Evolutionary conservation across 2,797 vertebrate genomes (phyloP), one percentile per base, ranked within the genome.

Genomic region (Melanotaenia boesemani): DNA sequence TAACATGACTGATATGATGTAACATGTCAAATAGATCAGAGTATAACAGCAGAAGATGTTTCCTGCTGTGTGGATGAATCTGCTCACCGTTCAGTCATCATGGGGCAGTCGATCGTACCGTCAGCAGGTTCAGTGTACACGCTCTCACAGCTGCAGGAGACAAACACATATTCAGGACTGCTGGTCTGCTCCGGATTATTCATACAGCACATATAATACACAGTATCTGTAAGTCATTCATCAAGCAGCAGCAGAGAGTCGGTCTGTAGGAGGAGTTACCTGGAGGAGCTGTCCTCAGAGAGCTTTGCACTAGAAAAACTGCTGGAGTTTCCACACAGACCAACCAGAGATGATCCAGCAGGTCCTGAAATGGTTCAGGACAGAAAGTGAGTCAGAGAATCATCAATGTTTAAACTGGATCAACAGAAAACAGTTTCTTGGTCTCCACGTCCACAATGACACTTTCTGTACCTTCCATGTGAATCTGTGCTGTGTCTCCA

Each of bases 91-190:
- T 58, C 16, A n/a, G 56, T 54, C 0, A 12, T 5, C 10, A 0
- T 6, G 12, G 1, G 28, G 56, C 67, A 78, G 60, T 75, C 4
- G 44, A 75, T 59, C 0, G 15, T 7, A 1, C 1, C 18, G 64
- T 75, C 65, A 26, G 2, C 30, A 5, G 13, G 0, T 0, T 81
- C 72, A 0, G 0, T 22, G 56, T 77, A 6, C 60, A 5, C 15
- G 0, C 0, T 8, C 2, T 75, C 41, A 72, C 82, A 81, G 50
- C 82, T 84, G 58, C 16, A 50, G 64, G 54, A 22, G 34, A 71
- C 36, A 77, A 16, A 79, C 55, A 30, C 32, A 10, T 24, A 7
- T 16, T 74, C 28, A 73, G 30, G 3, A 34, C 16, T 12, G n/a
- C 6, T 24, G 34, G 6, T 36, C 34, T 36, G 34, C 34, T 20